Evolutionary conservation across 2,888 invertebrate genomes (phyloP), one percentile per base, ranked within the genome.

Genomic region (Trichopoda pennipes): DNA sequence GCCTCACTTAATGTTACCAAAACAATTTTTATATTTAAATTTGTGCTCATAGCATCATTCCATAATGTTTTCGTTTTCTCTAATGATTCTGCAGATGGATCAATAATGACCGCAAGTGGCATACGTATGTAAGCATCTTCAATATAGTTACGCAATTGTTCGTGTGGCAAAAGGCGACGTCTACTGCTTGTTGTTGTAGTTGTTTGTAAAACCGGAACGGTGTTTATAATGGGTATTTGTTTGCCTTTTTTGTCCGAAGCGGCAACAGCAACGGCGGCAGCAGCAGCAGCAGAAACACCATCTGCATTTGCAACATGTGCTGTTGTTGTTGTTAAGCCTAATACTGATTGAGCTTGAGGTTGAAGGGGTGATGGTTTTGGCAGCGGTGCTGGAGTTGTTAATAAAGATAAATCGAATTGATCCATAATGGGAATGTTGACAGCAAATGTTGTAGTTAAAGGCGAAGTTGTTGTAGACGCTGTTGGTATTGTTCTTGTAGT

Each of bases 81-180:
- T 75, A 91, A 84, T 32, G 90, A 88, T 63, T 88, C 88, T 1
- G 88, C 81, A 23, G 90, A 89, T 38, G 91, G 91, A 86, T 91
- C 91, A 51, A 91, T 89, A 73, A 91, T 89, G 53, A 90, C 90
- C 8, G 91, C 91, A 79, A 91, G 81, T n/a, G 91, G 91, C 89
- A 90, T 90, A 64, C 91, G 89, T 70, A 91, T 89, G 84, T 91
- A 91, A 58, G 90, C 88, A 87, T 91, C 91, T 85, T 91, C 91
- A 70, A 91, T 89, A 80, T 90, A 91, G 84, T 90, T 90, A 75
- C 91, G 88, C 82, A 91, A 86, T 80, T 90, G 89, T 85, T 91
- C 91, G 74, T 91, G 89, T 35, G 91, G 91, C 85, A 90, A 82
- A 70, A 90, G 85, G 72, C 87, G 89, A 69, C 86, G 84, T 32